phyloP scores from a whole-genome alignment of 2,113 vertebrate species.

The Butorides virescens region DNA sequence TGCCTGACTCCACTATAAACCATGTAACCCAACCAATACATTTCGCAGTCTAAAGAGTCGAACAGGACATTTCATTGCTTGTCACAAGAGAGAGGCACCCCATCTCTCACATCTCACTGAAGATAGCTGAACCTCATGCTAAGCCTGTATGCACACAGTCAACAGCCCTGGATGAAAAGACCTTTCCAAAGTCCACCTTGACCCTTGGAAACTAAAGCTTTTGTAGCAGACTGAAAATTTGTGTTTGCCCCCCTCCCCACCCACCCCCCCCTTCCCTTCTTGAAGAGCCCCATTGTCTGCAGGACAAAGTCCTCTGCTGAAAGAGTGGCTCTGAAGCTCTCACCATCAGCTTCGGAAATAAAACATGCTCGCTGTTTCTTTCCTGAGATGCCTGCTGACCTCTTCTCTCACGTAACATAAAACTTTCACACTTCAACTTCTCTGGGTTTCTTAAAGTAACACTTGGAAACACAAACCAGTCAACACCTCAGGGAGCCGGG shows the following conservation, averaged over 20 bases:
- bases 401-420: conserved; percentile 52
- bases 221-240: not conserved
- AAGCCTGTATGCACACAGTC: not conserved
- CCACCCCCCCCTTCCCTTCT: not conserved
- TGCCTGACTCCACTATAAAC: not conserved
- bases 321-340: not conserved
- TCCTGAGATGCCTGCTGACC: conserved; percentile 37
- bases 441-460: conserved; percentile 65
- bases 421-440: conserved; percentile 50
- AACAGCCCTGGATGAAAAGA: not conserved
- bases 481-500: not conserved
- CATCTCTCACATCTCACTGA: not conserved
- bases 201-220: not conserved
- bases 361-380: not conserved
- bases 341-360: not conserved
- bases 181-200: not conserved
- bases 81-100: not conserved
- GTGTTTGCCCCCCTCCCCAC: not conserved
- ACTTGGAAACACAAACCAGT: conserved; percentile 58
- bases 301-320: not conserved
- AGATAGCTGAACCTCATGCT: not conserved
- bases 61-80: not conserved
- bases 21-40: not conserved
- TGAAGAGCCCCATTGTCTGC: not conserved
- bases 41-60: not conserved